Conservation (phyloP, 2,113 vertebrate species). For the Odocoileus hemionus region DNA sequence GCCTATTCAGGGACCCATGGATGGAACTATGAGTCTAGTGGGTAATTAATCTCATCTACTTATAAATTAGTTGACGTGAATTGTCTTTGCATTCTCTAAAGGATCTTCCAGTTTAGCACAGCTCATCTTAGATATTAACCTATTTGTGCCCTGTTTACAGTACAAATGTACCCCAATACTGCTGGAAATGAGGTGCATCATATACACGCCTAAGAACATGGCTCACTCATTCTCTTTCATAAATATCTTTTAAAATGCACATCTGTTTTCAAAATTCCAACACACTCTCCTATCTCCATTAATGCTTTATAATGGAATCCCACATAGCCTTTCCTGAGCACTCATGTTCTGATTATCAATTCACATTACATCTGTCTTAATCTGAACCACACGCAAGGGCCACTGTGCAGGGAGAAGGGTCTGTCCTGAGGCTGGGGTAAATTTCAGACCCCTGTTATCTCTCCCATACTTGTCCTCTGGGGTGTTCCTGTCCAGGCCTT, state of each 20-base stretch:
- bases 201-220: neutral
- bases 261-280: neutral
- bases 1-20: neutral
- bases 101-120: neutral
- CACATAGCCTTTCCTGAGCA: neutral
- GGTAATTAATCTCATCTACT: neutral
- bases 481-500: neutral
- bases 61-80: neutral
- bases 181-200: neutral
- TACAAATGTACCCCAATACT: neutral
- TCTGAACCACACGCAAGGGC: fast-evolving
- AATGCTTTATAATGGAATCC: neutral
- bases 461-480: neutral
- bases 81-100: neutral
- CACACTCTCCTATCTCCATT: neutral
- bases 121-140: neutral
- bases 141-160: neutral
- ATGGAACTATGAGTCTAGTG: neutral
- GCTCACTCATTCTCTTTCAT: neutral
- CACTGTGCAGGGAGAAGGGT: fast-evolving
- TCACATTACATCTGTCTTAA: fast-evolving
- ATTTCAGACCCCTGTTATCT: neutral
- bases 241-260: neutral
- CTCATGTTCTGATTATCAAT: fast-evolving
- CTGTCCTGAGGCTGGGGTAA: neutral